A percentile compares a stretch with the other conserved stretches of the same genome.
Evolutionary conservation across 2,888 invertebrate genomes (phyloP).

Genomic region (Brassicogethes aeneus): DNA sequence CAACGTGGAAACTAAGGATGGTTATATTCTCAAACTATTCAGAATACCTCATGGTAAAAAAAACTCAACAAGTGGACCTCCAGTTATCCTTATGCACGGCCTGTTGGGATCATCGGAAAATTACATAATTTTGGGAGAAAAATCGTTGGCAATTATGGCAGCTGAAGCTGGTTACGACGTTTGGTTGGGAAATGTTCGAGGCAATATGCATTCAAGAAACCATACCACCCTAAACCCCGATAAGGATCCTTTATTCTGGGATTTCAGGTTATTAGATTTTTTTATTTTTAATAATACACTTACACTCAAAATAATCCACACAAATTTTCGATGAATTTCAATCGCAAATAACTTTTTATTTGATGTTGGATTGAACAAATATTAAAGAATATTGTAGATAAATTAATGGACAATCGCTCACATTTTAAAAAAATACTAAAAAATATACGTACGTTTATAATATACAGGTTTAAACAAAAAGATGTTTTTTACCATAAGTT

Average conservation of each 20-base stretch:
- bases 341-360: too few relatives aligned
- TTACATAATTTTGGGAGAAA: constrained; percentile 16
- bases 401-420: too few relatives aligned
- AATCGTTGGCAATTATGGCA: constrained; percentile 16
- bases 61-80: constrained; percentile 6
- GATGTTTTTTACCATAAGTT: too few relatives aligned
- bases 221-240: constrained; percentile 34
- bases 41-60: constrained; percentile 40
- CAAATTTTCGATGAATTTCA: too few relatives aligned
- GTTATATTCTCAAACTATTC: constrained; percentile 45
- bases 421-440: too few relatives aligned
- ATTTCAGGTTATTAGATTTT: constrained; percentile 42
- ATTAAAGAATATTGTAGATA: too few relatives aligned
- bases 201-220: constrained; percentile 44
- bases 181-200: constrained; percentile 42
- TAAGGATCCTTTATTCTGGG: constrained; percentile 33
- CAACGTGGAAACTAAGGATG: constrained; percentile 41
- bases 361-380: too few relatives aligned
- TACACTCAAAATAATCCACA: too few relatives aligned
- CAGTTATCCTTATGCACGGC: constrained; percentile 18
- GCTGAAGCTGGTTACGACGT: constrained; percentile 23
- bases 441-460: too few relatives aligned
- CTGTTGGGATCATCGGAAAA: constrained; percentile 10
- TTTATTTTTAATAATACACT: too few relatives aligned
- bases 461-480: too few relatives aligned